These are phyloP conservation scores for Drosophila barbarae DNA, from an alignment of 2,888 invertebrate genomes.

Conservation along the genomic window DNA sequence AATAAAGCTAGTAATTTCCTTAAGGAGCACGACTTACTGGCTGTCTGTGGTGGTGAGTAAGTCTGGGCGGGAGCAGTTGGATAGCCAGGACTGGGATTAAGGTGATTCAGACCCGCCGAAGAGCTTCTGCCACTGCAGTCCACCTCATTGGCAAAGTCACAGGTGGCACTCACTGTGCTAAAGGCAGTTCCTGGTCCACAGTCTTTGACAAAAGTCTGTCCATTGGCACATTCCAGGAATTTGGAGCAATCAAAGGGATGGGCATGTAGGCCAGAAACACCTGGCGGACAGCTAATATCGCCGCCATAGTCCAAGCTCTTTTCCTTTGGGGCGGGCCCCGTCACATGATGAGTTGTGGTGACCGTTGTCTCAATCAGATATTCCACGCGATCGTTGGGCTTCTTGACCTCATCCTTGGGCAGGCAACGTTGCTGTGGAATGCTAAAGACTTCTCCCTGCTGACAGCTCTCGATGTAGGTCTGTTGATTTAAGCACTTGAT, in stretches of 20 bases:
- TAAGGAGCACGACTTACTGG: conserved; percentile 51
- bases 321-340: background rate
- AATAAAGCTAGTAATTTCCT: background rate
- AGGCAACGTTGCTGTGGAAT: conserved; percentile 82
- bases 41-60: conserved; percentile 42
- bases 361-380: conserved; percentile 52
- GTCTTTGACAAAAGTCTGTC: conserved; percentile 81
- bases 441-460: conserved; percentile 84
- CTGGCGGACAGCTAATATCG: conserved; percentile 78
- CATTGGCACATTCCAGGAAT: conserved; percentile 83
- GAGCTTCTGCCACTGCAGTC: conserved; percentile 73
- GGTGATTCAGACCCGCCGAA: no score
- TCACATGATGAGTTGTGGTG: background rate
- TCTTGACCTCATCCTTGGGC: conserved; percentile 81
- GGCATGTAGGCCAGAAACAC: conserved; percentile 81
- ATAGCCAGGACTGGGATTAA: background rate
- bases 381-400: conserved; percentile 67
- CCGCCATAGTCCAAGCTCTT: background rate
- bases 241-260: conserved; percentile 83
- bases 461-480: conserved; percentile 82
- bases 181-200: conserved; percentile 84
- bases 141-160: conserved; percentile 83
- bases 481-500: conserved; percentile 84
- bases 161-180: conserved; percentile 81
- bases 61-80: background rate